phyloP scores from a whole-genome alignment of 2,888 invertebrate genomes.

The Synanthedon tipuliformis region DNA sequence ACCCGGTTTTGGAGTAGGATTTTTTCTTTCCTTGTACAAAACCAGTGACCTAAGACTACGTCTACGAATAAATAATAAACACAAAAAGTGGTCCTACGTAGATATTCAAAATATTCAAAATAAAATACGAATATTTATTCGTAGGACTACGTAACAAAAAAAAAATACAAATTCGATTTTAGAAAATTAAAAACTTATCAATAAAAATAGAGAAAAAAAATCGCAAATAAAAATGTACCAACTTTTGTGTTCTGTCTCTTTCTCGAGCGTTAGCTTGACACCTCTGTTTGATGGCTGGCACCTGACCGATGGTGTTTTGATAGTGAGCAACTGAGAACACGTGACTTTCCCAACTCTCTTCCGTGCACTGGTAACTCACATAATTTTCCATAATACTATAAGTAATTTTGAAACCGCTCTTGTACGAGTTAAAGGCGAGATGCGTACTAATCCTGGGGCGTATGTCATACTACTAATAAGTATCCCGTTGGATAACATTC shows the following conservation, averaged over 20 bases:
- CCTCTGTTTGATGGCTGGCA: constrained; percentile 70
- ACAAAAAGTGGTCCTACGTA: too few species aligned
- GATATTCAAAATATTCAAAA: too few species aligned
- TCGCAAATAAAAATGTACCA: constrained; percentile 29
- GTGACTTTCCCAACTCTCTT: constrained; percentile 44
- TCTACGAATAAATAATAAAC: too few species aligned
- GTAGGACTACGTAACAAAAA: too few species aligned
- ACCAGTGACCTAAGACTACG: too few species aligned
- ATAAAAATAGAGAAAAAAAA: not conserved
- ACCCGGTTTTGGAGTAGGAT: too few species aligned
- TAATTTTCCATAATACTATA: constrained; percentile 37
- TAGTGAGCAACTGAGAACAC: constrained; percentile 28
- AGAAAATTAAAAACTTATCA: not conserved
- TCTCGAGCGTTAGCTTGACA: constrained; percentile 87
- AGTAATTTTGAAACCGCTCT: not conserved
- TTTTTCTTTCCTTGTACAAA: too few species aligned
- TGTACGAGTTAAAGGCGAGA: constrained; percentile 20
- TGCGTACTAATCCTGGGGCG: constrained; percentile 45
- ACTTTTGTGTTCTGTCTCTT: constrained; percentile 86
- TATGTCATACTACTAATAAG: constrained; percentile 45
- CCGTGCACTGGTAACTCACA: constrained; percentile 39
- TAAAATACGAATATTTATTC: too few species aligned
- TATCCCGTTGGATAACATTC: constrained; percentile 51
- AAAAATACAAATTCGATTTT: too few species aligned
- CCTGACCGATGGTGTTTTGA: constrained; percentile 29